Evolutionary conservation across 2,797 vertebrate species (phyloP), one percentile per base, ranked within the genome.

Genomic region (Choloepus didactylus): DNA sequence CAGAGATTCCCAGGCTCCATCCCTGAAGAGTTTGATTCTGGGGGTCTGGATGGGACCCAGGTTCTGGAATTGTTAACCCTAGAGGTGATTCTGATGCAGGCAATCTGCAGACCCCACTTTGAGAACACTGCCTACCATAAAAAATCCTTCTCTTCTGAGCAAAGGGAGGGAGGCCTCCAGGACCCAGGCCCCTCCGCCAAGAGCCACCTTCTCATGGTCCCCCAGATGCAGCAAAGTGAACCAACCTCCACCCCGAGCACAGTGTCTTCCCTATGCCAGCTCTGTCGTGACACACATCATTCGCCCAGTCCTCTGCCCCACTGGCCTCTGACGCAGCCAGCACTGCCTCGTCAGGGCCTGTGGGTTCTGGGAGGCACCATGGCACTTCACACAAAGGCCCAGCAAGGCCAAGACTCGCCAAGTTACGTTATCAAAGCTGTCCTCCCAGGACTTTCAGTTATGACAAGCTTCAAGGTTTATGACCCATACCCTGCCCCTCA

Each of bases 361-460:
- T 79, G 54, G 44, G 80, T 67, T 44, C 75, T 73, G 64, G 59
- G 59, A 83, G 46, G 73, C 21, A 27, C 21, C 9, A 9, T 49
- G 81, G 70, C 25, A 66, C 66, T 72, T 72, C 64, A 80, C 49
- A 80, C 41, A 84, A 73, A 5, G 10, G 73, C 54, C 46, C n/a
- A 51, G 59, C 56, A 75, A 69, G 73, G 69, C 46, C 25, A 31
- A 79, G 51, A 41, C 76, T 87, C 44, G 81, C 75, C 29, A 87
- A 88, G 80, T 38, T 56, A 64, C 70, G 72, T 70, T 11, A 92
- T 51, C 86, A 79, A 77, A 79, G 59, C 25, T 86, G 77, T 88
- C 56, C 73, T 69, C 62, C 54, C 41, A 5, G 85, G 81, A 89
- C 90, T 21, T 85, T 82, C 56, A 27, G n/a, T 94, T 67, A 82